Conservation (phyloP, 1,140 invertebrate genomes). For the Probaryconus sp. region DNA sequence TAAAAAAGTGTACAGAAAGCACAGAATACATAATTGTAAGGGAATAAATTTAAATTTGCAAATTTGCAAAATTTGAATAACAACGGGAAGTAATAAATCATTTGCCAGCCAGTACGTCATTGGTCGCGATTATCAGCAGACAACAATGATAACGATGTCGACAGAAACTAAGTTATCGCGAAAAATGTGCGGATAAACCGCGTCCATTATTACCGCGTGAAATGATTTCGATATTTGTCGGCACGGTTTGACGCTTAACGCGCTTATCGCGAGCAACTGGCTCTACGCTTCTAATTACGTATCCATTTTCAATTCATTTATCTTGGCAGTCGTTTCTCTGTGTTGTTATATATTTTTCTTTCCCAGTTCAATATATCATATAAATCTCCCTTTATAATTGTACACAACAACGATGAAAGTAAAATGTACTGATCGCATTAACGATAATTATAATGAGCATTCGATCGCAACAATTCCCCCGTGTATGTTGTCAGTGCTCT, state of each 20-base stretch:
- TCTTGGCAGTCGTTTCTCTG: conserved; percentile 15
- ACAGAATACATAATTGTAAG: too few species aligned
- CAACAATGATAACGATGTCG: conserved; percentile 40
- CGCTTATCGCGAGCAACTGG: conserved; percentile 34
- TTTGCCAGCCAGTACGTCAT: conserved; percentile 11
- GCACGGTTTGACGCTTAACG: conserved; percentile 22
- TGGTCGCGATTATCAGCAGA: conserved; percentile 33
- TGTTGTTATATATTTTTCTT: conserved; percentile 13
- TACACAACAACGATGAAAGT: conserved; percentile 14
- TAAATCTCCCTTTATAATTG: conserved; percentile 15
- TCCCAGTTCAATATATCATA: background rate
- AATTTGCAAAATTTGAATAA: background rate
- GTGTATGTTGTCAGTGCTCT: conserved; percentile 58
- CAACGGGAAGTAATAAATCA: conserved; percentile 21
- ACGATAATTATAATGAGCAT: conserved; percentile 39
- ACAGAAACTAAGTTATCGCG: conserved; percentile 32
- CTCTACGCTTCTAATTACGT: conserved; percentile 38
- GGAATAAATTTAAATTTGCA: too few species aligned
- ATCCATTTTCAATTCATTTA: conserved; percentile 46
- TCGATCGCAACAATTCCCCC: conserved; percentile 57
- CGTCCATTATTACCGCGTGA: conserved; percentile 17
- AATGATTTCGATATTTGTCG: conserved; percentile 42
- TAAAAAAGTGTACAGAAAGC: too few species aligned
- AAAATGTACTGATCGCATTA: conserved; percentile 5
- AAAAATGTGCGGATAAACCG: conserved; percentile 36